Conservation (phyloP, 2,113 vertebrate genomes). For the Gobiocypris rarus region DNA sequence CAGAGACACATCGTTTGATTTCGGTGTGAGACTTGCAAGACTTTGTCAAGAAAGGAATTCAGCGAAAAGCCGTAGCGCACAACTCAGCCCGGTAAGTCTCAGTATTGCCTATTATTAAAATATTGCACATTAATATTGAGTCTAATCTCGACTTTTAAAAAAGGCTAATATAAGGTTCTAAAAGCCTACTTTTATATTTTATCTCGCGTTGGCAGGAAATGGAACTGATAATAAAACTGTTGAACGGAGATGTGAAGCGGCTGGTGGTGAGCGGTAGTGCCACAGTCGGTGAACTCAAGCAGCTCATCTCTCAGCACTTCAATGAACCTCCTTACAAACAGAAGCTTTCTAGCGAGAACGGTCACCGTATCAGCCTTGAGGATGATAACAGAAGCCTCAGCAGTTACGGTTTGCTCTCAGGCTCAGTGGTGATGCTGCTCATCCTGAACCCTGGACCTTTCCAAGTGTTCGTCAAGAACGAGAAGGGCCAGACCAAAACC, state of each 20-base stretch:
- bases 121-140: neutral
- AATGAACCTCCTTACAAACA: neutral
- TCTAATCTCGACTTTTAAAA: neutral
- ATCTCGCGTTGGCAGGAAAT: neutral
- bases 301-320: neutral
- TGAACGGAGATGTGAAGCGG: neutral
- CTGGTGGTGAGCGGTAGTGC: constrained; percentile 66
- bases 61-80: neutral
- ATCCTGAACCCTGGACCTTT: constrained; percentile 49
- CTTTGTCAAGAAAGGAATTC: neutral
- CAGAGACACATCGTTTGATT: neutral
- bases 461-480: constrained; percentile 71
- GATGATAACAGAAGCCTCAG: constrained; percentile 44
- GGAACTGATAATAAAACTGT: neutral
- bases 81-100: neutral
- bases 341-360: constrained; percentile 59
- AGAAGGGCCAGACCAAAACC: constrained; percentile 45
- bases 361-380: constrained; percentile 34
- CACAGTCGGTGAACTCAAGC: constrained; percentile 63
- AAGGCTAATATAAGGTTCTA: neutral
- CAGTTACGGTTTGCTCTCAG: constrained; percentile 56
- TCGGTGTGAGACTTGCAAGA: neutral
- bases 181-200: neutral
- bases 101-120: neutral
- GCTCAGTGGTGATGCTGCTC: constrained; percentile 65